Evolutionary conservation across 2,797 vertebrate species (phyloP).

Genomic region (Gymnodraco acuticeps): DNA sequence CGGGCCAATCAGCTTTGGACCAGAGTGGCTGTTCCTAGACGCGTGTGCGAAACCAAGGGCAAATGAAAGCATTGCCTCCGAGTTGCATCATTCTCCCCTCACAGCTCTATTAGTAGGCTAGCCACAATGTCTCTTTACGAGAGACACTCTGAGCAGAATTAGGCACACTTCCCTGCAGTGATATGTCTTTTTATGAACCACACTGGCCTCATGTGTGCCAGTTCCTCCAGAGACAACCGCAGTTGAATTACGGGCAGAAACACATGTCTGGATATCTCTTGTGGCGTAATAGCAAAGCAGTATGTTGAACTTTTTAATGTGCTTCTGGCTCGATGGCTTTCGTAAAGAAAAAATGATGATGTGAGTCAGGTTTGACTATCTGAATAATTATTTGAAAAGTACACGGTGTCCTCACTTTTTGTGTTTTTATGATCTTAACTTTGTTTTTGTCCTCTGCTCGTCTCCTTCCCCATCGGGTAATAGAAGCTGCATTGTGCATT

Average conservation of each 20-base stretch:
- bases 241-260: conserved; percentile 50
- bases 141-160: conserved; percentile 79
- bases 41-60: conserved; percentile 81
- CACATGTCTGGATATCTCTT: conserved; percentile 31
- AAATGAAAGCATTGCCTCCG: conserved; percentile 84
- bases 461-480: conserved; percentile 43
- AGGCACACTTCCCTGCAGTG: conserved; percentile 80
- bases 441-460: conserved; percentile 17
- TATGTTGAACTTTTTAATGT: conserved; percentile 20
- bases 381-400: conserved; percentile 26
- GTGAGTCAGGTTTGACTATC: conserved; percentile 11
- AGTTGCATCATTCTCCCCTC: conserved; percentile 89
- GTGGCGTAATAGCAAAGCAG: conserved; percentile 38
- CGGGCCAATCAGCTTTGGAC: conserved; percentile 81
- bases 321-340: conserved; percentile 41
- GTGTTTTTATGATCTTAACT: conserved; percentile 14
- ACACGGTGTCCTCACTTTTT: conserved; percentile 28
- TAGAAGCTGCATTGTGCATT: conserved; percentile 53
- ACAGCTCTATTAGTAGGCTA: conserved; percentile 85
- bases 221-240: conserved; percentile 62
- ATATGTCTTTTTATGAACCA: conserved; percentile 81
- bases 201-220: conserved; percentile 69
- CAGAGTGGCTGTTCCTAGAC: conserved; percentile 81
- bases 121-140: conserved; percentile 82
- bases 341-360: conserved; percentile 39